Percentiles rank a stretch among this genome's conserved stretches.
These are phyloP conservation scores for Pinna nobilis DNA, from an alignment of 1,140 invertebrate genomes.

Conservation along the genomic window DNA sequence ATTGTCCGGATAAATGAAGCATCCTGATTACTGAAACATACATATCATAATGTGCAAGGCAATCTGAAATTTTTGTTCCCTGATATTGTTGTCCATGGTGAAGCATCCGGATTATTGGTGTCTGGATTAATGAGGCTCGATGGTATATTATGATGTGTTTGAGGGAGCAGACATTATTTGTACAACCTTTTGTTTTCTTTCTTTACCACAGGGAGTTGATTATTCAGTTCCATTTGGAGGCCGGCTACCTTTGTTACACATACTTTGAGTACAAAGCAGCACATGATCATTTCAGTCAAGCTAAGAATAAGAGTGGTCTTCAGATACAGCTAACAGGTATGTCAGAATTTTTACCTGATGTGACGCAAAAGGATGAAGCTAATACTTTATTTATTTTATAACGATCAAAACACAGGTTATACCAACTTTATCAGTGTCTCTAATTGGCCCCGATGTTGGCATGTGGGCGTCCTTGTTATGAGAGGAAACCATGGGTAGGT, in stretches of 20 bases:
- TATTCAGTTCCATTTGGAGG: slow-evolving; percentile 83
- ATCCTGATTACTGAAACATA: no score
- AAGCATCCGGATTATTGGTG: no score
- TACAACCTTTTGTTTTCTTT: no score
- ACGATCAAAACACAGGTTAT: not conserved
- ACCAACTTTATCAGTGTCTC: not conserved
- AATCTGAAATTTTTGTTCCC: no score
- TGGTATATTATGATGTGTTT: no score
- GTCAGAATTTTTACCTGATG: not conserved
- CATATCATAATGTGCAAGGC: no score
- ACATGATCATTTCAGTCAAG: slow-evolving; percentile 81
- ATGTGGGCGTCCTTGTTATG: not conserved
- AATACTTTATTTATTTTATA: not conserved
- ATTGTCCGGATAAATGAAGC: no score
- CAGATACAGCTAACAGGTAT: slow-evolving; percentile 81
- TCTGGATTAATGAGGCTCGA: no score
- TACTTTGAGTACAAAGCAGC: slow-evolving; percentile 84
- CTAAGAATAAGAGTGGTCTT: slow-evolving; percentile 80
- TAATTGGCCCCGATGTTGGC: no score
- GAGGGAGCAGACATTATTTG: no score
- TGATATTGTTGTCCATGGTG: not conserved
- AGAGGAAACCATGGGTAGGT: no score
- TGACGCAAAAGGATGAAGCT: not conserved
- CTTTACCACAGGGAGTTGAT: slow-evolving; percentile 50
- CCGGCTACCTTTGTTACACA: slow-evolving; percentile 83